These are phyloP conservation scores for Yoshiicerus persimilis DNA, from an alignment of 1,140 invertebrate genomes.

Conservation along the genomic window DNA sequence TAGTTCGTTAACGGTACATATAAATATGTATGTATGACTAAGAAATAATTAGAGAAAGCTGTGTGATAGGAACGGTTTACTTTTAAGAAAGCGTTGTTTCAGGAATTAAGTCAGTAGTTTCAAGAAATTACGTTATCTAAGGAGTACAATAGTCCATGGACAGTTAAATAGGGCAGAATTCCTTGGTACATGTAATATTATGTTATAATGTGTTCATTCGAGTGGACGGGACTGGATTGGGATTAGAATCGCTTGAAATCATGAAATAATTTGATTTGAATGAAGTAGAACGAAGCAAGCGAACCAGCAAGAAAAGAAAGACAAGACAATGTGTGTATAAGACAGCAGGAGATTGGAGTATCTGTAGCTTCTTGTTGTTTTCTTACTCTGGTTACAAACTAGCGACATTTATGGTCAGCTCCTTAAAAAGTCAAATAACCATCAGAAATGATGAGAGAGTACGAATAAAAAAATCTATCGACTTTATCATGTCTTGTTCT, in stretches of 20 bases:
- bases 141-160: too few relatives aligned
- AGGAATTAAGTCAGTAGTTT: too few relatives aligned
- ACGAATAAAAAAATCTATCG: background rate
- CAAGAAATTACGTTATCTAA: too few relatives aligned
- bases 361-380: background rate
- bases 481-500: background rate
- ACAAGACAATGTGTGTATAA: background rate
- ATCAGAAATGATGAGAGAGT: slow-evolving; percentile 3
- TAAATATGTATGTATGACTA: too few relatives aligned
- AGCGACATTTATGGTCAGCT: slow-evolving; percentile 15
- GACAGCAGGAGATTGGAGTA: background rate
- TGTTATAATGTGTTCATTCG: background rate
- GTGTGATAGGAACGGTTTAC: too few relatives aligned
- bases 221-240: background rate
- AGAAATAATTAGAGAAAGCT: too few relatives aligned
- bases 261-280: background rate
- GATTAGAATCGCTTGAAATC: background rate
- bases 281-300: background rate
- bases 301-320: background rate
- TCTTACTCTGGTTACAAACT: slow-evolving; percentile 17
- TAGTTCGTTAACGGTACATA: too few relatives aligned
- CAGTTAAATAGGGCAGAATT: background rate
- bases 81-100: too few relatives aligned
- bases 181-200: background rate
- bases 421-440: slow-evolving; percentile 14